Percentiles rank a stretch among this genome's conserved stretches.
Evolutionary conservation across 2,113 vertebrate genomes (phyloP).

Genomic region (Anguilla rostrata): DNA sequence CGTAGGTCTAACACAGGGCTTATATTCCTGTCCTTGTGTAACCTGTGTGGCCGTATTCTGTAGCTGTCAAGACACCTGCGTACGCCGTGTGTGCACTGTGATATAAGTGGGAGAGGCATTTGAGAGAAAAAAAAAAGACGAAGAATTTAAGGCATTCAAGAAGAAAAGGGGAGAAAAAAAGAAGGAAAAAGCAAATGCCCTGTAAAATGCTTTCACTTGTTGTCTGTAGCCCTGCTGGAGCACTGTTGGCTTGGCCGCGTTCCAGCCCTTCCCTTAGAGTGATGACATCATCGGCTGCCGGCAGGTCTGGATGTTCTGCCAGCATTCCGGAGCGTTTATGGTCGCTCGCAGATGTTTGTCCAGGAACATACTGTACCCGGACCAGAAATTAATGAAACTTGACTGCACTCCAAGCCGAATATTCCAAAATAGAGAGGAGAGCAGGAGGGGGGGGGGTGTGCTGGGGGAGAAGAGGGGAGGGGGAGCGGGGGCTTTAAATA

Average conservation of each 20-base stretch:
- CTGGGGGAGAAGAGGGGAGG: slow-evolving; percentile 30
- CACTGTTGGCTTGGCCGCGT: slow-evolving; percentile 62
- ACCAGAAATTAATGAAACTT: slow-evolving; percentile 99
- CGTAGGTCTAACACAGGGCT: neutral
- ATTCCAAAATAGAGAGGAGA: slow-evolving; percentile 69
- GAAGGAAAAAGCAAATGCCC: neutral
- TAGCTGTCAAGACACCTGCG: neutral
- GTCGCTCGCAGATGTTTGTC: slow-evolving; percentile 99
- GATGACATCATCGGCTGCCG: slow-evolving; percentile 96
- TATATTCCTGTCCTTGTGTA: neutral
- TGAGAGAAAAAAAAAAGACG: neutral
- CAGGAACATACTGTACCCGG: slow-evolving; percentile 99
- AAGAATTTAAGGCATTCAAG: neutral
- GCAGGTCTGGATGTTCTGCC: slow-evolving; percentile 99
- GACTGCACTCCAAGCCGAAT: slow-evolving; percentile 91
- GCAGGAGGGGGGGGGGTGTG: neutral
- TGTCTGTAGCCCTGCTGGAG: slow-evolving; percentile 9
- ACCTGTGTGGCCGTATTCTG: neutral
- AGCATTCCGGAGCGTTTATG: slow-evolving; percentile 99
- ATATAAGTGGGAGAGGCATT: neutral
- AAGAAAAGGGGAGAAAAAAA: neutral
- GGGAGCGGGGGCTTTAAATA: slow-evolving; percentile 54
- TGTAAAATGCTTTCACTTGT: neutral
- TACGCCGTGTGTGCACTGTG: neutral
- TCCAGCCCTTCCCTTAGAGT: slow-evolving; percentile 88